These are phyloP conservation scores for Lordiphosa collinella DNA, from an alignment of 1,140 invertebrate genomes.

Conservation along the genomic window DNA sequence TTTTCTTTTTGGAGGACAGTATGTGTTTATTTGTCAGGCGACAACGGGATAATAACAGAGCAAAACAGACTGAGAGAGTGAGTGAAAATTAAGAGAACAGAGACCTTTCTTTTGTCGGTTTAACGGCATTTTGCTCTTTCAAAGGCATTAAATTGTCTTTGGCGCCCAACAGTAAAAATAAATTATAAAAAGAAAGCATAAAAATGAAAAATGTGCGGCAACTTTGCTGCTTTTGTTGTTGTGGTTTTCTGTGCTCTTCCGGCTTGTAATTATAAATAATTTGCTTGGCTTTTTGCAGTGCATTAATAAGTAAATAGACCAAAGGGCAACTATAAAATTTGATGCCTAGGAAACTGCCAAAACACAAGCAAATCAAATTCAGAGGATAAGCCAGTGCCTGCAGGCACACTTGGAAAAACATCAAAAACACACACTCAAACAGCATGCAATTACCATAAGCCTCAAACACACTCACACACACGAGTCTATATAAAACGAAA, in stretches of 20 bases:
- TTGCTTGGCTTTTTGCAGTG: conserved; percentile 27
- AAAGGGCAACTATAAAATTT: conserved; percentile 35
- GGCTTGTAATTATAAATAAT: conserved; percentile 68
- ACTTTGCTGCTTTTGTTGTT: conserved; percentile 25
- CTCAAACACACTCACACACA: conserved; percentile 19
- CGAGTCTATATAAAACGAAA: conserved; percentile 36
- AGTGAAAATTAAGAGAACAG: conserved; percentile 22
- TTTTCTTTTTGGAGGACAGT: conserved; percentile 33
- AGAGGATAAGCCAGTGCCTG: conserved; percentile 15
- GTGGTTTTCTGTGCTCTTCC: conserved; percentile 3
- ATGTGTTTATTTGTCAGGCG: conserved; percentile 73
- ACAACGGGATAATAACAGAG: conserved; percentile 71
- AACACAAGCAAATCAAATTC: conserved; percentile 53
- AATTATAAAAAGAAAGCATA: conserved; percentile 23
- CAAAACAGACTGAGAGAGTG: conserved; percentile 32
- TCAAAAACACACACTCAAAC: conserved; percentile 28
- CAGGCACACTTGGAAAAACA: conserved; percentile 45
- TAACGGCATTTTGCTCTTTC: conserved; percentile 74
- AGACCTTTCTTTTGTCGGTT: conserved; percentile 44
- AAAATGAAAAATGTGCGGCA: conserved; percentile 69
- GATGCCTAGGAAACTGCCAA: conserved; percentile 17
- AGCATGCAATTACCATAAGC: conserved; percentile 56
- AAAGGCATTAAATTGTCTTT: conserved; percentile 72
- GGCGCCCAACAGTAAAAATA: conserved; percentile 2
- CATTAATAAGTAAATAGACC: conserved; percentile 67